Evolutionary conservation across 2,888 invertebrate genomes (phyloP).

Genomic region (Diplolepis rosae): DNA sequence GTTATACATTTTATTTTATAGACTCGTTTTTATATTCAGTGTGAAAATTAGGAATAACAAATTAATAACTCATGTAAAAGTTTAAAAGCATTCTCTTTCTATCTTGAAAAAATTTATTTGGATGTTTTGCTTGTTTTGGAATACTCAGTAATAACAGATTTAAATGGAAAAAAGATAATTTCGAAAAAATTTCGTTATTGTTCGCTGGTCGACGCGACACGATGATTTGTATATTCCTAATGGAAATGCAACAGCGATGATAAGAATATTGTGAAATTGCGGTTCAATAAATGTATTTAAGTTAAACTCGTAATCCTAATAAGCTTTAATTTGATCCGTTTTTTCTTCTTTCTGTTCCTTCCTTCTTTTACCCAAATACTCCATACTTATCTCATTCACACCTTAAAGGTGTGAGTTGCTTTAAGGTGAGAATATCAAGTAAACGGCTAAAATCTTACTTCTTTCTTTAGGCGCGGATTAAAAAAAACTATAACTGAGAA

Average conservation of each 20-base stretch:
- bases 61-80: neutral
- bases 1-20: no score
- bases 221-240: neutral
- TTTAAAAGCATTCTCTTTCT: neutral
- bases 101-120: neutral
- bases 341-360: neutral
- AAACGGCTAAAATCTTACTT: no score
- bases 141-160: neutral
- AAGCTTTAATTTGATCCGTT: neutral
- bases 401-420: conserved; percentile 8
- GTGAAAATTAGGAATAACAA: no score
- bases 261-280: conserved; percentile 9
- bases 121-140: neutral
- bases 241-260: neutral
- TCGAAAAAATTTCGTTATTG: no score
- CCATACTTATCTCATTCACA: neutral
- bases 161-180: no score
- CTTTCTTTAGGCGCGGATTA: no score
- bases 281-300: conserved; percentile 30
- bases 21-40: no score
- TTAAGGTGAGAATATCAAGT: no score
- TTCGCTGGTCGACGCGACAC: no score
- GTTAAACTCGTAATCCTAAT: conserved; percentile 9
- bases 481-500: no score
- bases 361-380: neutral